Evolutionary conservation across 2,888 invertebrate genomes (phyloP).

Genomic region (Microctonus aethiopoides): DNA sequence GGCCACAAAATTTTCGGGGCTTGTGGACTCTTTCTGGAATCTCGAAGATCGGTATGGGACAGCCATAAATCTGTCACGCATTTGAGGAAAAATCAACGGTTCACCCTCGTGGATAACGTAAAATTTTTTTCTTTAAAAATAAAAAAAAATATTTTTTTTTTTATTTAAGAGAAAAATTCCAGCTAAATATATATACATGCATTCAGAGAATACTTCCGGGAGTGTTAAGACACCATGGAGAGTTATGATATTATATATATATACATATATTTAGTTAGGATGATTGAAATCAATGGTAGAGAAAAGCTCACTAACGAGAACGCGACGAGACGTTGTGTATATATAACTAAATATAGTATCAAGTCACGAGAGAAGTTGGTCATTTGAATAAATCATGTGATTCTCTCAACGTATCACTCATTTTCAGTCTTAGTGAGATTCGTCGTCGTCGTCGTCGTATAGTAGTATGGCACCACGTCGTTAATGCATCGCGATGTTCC

Average conservation of each 20-base stretch:
- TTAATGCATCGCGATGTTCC: constrained; percentile 35
- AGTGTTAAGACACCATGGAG: not conserved
- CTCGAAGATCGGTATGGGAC: constrained; percentile 40
- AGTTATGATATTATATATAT: not conserved
- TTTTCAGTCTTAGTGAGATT: constrained; percentile 37
- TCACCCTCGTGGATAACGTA: constrained; percentile 34
- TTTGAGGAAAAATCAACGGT: constrained; percentile 43
- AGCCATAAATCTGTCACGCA: constrained; percentile 45
- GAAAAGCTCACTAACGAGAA: constrained; percentile 32
- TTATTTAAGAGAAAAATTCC: constrained; percentile 14
- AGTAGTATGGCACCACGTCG: constrained; percentile 19
- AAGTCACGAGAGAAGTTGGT: constrained; percentile 36
- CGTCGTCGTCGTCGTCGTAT: too few relatives aligned
- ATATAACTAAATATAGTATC: constrained; percentile 37
- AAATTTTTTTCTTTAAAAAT: constrained; percentile 32
- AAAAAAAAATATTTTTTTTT: constrained; percentile 27
- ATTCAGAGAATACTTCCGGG: not conserved
- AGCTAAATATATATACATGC: not conserved
- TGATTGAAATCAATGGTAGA: constrained; percentile 7
- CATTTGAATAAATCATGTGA: constrained; percentile 51
- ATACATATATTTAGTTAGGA: not conserved
- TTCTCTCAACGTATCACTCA: constrained; percentile 57
- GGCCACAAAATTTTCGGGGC: constrained; percentile 40
- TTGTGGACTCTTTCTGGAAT: constrained; percentile 43
- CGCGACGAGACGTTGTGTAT: constrained; percentile 6